Base-by-base conservation (phyloP, 2,888 invertebrate genomes). In the Nomada lathburiana region DNA sequence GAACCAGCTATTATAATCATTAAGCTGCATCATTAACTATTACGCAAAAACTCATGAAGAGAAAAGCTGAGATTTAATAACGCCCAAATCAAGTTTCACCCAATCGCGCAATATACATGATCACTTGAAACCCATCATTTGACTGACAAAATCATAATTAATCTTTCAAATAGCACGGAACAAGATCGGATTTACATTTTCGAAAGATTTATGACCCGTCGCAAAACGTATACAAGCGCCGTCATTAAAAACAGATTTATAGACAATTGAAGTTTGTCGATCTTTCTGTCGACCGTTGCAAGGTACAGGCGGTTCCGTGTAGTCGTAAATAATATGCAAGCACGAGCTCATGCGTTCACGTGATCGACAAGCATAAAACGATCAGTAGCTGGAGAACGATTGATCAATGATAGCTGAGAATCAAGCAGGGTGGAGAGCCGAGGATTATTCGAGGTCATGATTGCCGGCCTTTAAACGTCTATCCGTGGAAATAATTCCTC, bases 291-390 rank as follows among this genome's bases (percentile, higher is more conserved):
- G 53, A 9, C 57, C 47, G 71, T 63, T 23, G 29, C 55, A 59
- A 67, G 80, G 73, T 55, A 26, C 59, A 57, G 42, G 36, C 23
- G 44, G 57, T 23, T 53, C 44, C 42, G 52, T 71, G 53, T 23
- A 42, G 64, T 74, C 74, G 74, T 84, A 84, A 84, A 80, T 83
- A 80, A 80, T 84, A 76, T 42, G 23, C 47, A 23, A 50, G 78
- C 73, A 64, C 53, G 67, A 82, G 72, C 80, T 85, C 82, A 82
- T 75, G 75, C 79, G 74, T 69, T 74, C 74, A 52, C 76, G 75
- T 88, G 83, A 86, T 89, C 88, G 87, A 86, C 87, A 79, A 80
- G 84, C 85, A 89, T 87, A 86, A 89, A 88, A 86, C 87, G 86
- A 59, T 84, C 87, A 75, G 88, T 89, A 87, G 88, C 87, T 59